phyloP scores from a whole-genome alignment of 2,888 invertebrate species.

The Fissipunctia ypsillon region DNA sequence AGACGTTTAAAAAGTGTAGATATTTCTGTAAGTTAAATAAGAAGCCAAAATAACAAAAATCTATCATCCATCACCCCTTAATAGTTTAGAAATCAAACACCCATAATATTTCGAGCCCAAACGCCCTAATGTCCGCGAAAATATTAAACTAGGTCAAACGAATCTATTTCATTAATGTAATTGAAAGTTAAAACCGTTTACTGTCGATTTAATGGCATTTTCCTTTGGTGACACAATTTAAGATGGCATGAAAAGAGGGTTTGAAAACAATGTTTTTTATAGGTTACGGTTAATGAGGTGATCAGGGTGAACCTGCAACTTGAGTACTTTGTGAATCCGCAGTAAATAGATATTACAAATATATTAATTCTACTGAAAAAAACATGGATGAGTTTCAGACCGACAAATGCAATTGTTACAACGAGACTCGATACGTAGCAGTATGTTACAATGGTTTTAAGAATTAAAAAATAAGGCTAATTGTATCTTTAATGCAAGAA shows the following conservation, averaged over 20 bases:
- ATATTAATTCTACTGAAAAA: no score
- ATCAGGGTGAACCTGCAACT: not conserved
- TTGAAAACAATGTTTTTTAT: constrained; percentile 21
- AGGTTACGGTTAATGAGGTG: not conserved
- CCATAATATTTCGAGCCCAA: constrained; percentile 11
- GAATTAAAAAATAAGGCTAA: no score
- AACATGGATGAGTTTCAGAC: no score
- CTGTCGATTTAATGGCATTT: constrained; percentile 40
- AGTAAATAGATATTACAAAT: no score
- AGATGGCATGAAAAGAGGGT: constrained; percentile 13
- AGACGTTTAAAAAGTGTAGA: not conserved
- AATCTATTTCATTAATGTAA: constrained; percentile 58
- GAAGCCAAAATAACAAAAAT: not conserved
- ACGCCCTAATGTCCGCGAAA: not conserved
- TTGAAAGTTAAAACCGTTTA: constrained; percentile 62
- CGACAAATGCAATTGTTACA: no score
- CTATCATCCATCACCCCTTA: not conserved
- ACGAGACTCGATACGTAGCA: no score
- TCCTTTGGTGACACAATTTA: constrained; percentile 11
- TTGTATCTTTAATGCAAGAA: no score
- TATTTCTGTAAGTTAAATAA: no score
- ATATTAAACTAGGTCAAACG: constrained; percentile 57
- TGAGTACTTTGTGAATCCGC: no score
- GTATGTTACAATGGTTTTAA: no score
- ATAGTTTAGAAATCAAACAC: constrained; percentile 10